Evolutionary conservation across 2,797 vertebrate genomes (phyloP).

Genomic region (Ispidina picta): DNA sequence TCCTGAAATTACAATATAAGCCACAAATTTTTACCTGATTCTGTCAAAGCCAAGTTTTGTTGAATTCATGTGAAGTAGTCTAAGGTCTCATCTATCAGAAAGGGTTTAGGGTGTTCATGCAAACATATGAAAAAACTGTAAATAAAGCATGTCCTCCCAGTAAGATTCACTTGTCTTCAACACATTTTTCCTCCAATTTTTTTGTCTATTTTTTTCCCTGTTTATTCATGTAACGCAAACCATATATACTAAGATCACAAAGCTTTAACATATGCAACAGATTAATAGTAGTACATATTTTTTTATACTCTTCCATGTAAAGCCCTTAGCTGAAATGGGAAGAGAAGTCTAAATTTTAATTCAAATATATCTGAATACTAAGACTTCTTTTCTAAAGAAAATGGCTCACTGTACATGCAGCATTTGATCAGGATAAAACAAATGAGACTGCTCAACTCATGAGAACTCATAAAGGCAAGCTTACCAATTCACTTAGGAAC

Average conservation of each 20-base stretch:
- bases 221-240: not conserved
- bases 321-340: constrained; percentile 42
- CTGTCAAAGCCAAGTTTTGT: not conserved
- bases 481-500: constrained; percentile 73
- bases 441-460: constrained; percentile 41
- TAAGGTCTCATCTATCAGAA: not conserved
- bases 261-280: not conserved
- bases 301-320: not conserved
- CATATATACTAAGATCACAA: not conserved
- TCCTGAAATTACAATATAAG: not conserved
- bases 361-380: constrained; percentile 70
- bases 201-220: not conserved
- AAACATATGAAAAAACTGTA: not conserved
- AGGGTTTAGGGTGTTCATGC: not conserved
- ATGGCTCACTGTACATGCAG: constrained; percentile 73
- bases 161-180: not conserved
- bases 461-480: constrained; percentile 39
- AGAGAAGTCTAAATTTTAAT: constrained; percentile 66
- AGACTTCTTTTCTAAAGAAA: constrained; percentile 63
- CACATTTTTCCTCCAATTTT: not conserved
- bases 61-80: not conserved
- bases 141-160: not conserved
- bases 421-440: constrained; percentile 72
- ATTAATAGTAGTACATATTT: not conserved
- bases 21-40: not conserved